These are phyloP conservation scores for Halcyon badia DNA, from an alignment of 2,797 vertebrate species.

Conservation along the genomic window DNA sequence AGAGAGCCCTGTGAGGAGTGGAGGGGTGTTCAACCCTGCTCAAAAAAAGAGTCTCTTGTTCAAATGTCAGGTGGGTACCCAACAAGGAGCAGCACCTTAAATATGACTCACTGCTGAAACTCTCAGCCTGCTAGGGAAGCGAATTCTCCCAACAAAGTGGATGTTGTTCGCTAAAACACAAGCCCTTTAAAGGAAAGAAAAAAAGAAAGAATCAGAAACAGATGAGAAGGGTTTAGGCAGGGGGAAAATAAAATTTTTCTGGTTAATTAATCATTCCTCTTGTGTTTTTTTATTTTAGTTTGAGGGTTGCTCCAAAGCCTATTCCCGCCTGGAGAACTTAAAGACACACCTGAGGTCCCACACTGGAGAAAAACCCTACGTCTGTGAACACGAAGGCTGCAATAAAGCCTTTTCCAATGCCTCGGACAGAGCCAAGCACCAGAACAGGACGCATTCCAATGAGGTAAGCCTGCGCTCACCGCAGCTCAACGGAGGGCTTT, in stretches of 20 bases:
- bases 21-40: neutral
- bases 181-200: slow-evolving; percentile 31
- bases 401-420: slow-evolving; percentile 99
- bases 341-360: slow-evolving; percentile 99
- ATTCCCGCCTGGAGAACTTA: slow-evolving; percentile 98
- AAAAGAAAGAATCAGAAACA: slow-evolving; percentile 71
- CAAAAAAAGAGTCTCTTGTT: slow-evolving; percentile 49
- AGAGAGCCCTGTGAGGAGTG: neutral
- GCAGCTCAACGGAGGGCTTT: neutral
- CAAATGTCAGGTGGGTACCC: slow-evolving; percentile 47
- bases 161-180: slow-evolving; percentile 73
- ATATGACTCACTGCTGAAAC: slow-evolving; percentile 45
- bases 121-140: slow-evolving; percentile 14
- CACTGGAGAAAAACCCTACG: slow-evolving; percentile 98
- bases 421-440: slow-evolving; percentile 97
- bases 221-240: slow-evolving; percentile 59
- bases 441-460: slow-evolving; percentile 98
- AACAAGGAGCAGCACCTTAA: slow-evolving; percentile 43
- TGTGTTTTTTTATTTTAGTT: slow-evolving; percentile 85
- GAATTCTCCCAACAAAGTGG: slow-evolving; percentile 65
- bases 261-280: slow-evolving; percentile 69
- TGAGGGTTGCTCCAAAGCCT: slow-evolving; percentile 96
- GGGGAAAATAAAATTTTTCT: slow-evolving; percentile 51
- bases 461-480: slow-evolving; percentile 85
- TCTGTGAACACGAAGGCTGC: slow-evolving; percentile 98